phyloP scores from a whole-genome alignment of 2,113 vertebrate species.

The Crocuta crocuta region DNA sequence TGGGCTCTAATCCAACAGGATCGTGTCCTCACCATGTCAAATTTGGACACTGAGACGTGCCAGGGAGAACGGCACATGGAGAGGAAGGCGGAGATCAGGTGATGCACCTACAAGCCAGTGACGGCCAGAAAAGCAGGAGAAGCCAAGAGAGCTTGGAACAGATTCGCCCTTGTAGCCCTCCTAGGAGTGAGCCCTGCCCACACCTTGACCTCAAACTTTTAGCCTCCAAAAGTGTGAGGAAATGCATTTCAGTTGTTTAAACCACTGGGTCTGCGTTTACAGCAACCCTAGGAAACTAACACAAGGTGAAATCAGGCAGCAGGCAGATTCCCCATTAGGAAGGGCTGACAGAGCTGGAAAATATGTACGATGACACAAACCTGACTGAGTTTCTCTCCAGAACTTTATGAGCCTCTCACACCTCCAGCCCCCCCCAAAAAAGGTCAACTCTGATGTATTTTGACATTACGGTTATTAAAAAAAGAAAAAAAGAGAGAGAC shows the following conservation, averaged over 20 bases:
- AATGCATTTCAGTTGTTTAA: background rate
- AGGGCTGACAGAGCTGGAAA: slow-evolving; percentile 48
- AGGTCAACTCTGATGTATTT: slow-evolving; percentile 5
- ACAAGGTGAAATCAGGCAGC: background rate
- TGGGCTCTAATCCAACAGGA: background rate
- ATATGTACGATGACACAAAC: background rate
- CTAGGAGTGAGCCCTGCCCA: background rate
- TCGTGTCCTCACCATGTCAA: background rate
- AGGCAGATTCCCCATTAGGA: background rate
- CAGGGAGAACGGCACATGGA: background rate
- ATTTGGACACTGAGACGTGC: background rate
- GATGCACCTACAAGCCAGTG: background rate
- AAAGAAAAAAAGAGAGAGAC: background rate
- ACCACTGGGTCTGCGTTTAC: background rate
- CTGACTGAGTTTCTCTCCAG: background rate
- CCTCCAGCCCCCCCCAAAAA: background rate
- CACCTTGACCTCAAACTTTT: background rate
- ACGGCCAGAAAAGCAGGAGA: background rate
- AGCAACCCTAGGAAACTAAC: background rate
- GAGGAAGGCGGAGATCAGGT: background rate
- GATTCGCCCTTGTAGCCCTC: too few relatives aligned
- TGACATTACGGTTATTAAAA: background rate
- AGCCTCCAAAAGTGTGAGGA: background rate
- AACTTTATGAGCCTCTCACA: background rate
- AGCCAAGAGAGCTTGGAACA: background rate